Percentiles rank a stretch among this genome's conserved stretches.
These are phyloP conservation scores for Liodrosophila aerea DNA, from an alignment of 2,888 invertebrate species.

Conservation along the genomic window DNA sequence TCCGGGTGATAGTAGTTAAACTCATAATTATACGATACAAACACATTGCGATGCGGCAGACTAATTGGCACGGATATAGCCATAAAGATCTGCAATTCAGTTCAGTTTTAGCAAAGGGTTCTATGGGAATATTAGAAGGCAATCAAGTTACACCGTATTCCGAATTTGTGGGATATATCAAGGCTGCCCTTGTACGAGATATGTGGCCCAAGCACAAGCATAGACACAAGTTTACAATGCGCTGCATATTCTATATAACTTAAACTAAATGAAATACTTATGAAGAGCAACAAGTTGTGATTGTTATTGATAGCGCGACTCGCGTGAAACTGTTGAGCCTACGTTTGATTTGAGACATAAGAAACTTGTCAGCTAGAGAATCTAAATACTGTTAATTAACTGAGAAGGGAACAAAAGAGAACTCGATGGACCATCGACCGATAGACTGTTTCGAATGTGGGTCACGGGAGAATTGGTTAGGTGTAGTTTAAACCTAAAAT, in stretches of 20 bases:
- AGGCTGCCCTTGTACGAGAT: slow-evolving; percentile 18
- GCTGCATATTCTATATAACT: slow-evolving; percentile 12
- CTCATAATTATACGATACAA: slow-evolving; percentile 89
- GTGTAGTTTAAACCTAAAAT: too few species aligned
- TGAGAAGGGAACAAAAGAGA: slow-evolving; percentile 9
- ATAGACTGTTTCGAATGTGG: slow-evolving; percentile 8
- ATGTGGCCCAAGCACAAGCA: slow-evolving; percentile 10
- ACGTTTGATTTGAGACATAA: slow-evolving; percentile 2
- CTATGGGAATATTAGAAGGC: too few species aligned
- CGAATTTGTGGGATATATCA: slow-evolving; percentile 63
- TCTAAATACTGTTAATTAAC: slow-evolving; percentile 58
- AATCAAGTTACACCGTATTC: slow-evolving; percentile 62
- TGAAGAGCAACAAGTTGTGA: background rate
- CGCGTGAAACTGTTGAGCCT: slow-evolving; percentile 22
- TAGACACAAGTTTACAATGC: background rate
- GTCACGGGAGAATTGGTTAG: slow-evolving; percentile 16
- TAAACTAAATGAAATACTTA: background rate
- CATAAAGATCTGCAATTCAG: slow-evolving; percentile 85
- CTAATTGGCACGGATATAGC: slow-evolving; percentile 88
- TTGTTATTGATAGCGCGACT: slow-evolving; percentile 23
- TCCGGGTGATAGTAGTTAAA: slow-evolving; percentile 86
- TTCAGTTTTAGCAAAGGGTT: background rate
- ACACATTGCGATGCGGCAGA: slow-evolving; percentile 87
- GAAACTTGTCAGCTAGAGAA: slow-evolving; percentile 46
- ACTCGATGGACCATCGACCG: background rate